Evolutionary conservation across 2,797 vertebrate genomes (phyloP).

Genomic region (Hylomyscus alleni): DNA sequence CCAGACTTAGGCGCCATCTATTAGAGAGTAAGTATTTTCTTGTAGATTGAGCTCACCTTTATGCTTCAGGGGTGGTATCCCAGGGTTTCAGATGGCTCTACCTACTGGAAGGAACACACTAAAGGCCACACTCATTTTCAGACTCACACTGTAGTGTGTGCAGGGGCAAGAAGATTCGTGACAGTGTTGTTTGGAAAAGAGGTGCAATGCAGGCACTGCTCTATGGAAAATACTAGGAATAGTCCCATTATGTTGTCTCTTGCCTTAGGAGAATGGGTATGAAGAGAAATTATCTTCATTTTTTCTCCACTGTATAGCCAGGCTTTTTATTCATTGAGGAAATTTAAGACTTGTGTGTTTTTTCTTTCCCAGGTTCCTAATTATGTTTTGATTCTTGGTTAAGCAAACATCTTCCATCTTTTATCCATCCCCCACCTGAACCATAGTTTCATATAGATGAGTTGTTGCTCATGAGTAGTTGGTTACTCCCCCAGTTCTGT

Average conservation of each 20-base stretch:
- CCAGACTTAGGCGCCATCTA: not conserved
- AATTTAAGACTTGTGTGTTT: slow-evolving; percentile 83
- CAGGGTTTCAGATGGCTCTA: not conserved
- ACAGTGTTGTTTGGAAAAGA: not conserved
- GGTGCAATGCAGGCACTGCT: not conserved
- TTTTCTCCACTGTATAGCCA: slow-evolving; percentile 65
- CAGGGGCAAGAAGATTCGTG: not conserved
- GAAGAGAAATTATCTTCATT: slow-evolving; percentile 48
- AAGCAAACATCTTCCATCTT: not conserved
- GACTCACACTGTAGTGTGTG: not conserved
- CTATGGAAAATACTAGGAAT: not conserved
- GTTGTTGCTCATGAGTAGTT: not conserved
- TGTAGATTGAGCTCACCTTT: slow-evolving; percentile 50
- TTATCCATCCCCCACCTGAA: not conserved
- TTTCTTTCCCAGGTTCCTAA: slow-evolving; percentile 74
- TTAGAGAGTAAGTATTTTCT: slow-evolving; percentile 8
- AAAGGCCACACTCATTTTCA: slow-evolving; percentile 29
- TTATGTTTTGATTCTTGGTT: slow-evolving; percentile 47
- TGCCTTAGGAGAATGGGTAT: not conserved
- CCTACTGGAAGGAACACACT: not conserved
- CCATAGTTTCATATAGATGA: not conserved
- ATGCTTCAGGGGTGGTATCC: slow-evolving; percentile 29
- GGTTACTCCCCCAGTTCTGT: not conserved
- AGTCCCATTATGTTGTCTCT: not conserved
- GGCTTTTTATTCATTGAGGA: slow-evolving; percentile 84